phyloP scores from a whole-genome alignment of 2,797 vertebrate genomes.

The Vultur gryphus region DNA sequence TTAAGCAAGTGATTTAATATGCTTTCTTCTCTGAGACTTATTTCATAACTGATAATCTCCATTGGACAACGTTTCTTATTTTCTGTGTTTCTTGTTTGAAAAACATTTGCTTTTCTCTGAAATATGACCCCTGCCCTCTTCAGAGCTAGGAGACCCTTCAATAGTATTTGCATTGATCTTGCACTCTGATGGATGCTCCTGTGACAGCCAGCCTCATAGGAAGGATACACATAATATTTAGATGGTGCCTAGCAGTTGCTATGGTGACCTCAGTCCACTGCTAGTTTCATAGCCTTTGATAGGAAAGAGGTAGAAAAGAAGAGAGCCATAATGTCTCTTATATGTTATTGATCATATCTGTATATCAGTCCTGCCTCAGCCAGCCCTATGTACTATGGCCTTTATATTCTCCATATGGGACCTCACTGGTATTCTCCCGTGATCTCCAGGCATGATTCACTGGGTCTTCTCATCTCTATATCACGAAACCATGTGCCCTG shows the following conservation, averaged over 20 bases:
- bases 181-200: neutral
- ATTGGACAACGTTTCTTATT: accelerated
- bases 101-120: neutral
- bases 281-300: neutral
- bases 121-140: neutral
- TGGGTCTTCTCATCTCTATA: neutral
- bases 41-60: neutral
- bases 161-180: neutral
- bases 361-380: neutral
- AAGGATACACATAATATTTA: neutral
- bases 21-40: neutral
- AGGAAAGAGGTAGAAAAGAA: neutral
- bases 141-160: neutral
- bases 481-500: neutral
- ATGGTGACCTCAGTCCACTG: slow-evolving; percentile 48
- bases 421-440: neutral
- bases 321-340: neutral
- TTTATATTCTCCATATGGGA: neutral
- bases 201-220: neutral
- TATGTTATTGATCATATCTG: neutral
- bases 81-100: neutral
- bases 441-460: neutral
- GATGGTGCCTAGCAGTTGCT: slow-evolving; percentile 30
- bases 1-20: neutral
- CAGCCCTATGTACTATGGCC: neutral